A percentile compares a stretch with the other conserved stretches of the same genome.
phyloP scores from a whole-genome alignment of 2,797 vertebrate genomes.

The Semotilus atromaculatus region DNA sequence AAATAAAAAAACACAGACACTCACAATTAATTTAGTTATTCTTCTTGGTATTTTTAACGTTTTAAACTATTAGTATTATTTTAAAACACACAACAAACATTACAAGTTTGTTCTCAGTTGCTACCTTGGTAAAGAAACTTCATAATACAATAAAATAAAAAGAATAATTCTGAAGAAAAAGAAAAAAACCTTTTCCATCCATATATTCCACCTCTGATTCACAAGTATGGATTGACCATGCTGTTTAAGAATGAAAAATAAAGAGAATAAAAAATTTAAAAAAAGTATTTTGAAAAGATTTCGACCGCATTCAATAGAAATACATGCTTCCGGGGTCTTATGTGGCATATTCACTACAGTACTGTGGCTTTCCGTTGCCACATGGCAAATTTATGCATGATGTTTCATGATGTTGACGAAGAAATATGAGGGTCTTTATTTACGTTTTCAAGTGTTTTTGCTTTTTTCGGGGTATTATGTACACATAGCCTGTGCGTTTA shows the following conservation, averaged over 20 bases:
- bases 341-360: background rate
- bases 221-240: background rate
- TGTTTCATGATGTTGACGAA: background rate
- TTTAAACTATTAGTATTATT: background rate
- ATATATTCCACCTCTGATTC: background rate
- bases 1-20: background rate
- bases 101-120: background rate
- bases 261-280: background rate
- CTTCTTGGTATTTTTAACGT: background rate
- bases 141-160: background rate
- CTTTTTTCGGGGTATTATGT: background rate
- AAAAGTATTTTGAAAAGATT: constrained; percentile 3
- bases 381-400: background rate
- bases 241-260: background rate
- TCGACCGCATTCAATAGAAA: background rate
- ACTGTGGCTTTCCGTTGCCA: constrained; percentile 11
- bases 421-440: background rate
- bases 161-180: background rate
- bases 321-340: background rate
- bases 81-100: background rate
- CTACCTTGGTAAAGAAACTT: background rate
- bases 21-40: background rate
- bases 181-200: background rate
- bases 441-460: too few relatives aligned
- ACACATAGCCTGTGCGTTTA: background rate